A percentile compares a stretch with the other conserved stretches of the same genome.
Evolutionary conservation across 2,888 invertebrate species (phyloP).

Genomic region (Copidosoma aretas): DNA sequence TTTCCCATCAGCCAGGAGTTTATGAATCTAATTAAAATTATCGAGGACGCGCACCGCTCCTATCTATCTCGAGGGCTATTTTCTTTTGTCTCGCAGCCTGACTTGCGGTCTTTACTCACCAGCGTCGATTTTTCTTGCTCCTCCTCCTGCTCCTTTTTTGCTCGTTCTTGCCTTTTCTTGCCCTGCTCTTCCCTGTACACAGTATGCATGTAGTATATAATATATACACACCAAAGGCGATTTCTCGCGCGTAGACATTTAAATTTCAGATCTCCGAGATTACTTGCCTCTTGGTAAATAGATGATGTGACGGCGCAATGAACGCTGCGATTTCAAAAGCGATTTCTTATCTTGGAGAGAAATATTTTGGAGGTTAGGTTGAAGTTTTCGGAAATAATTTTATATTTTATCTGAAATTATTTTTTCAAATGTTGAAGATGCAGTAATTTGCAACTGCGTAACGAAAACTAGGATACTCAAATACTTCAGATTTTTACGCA

Average conservation of each 20-base stretch:
- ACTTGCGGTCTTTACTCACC: constrained; percentile 7
- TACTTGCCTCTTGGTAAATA: constrained; percentile 29
- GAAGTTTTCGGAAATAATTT: too few relatives aligned
- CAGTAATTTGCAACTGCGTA: too few relatives aligned
- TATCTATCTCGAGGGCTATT: constrained; percentile 37
- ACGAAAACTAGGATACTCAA: too few relatives aligned
- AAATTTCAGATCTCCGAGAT: constrained; percentile 35
- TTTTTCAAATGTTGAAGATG: too few relatives aligned
- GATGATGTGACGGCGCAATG: constrained; percentile 20
- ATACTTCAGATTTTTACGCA: too few relatives aligned
- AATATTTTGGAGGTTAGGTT: too few relatives aligned
- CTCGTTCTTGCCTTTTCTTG: background rate
- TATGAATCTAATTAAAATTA: constrained; percentile 42
- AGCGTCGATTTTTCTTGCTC: constrained; percentile 3
- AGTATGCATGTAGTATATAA: too few relatives aligned
- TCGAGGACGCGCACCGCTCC: constrained; percentile 35
- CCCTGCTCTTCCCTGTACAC: background rate
- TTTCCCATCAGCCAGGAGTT: constrained; percentile 24
- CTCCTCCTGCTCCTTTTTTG: constrained; percentile 1
- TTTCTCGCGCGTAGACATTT: constrained; percentile 35
- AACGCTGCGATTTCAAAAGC: constrained; percentile 14
- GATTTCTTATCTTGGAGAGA: too few relatives aligned
- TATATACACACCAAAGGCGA: constrained; percentile 17
- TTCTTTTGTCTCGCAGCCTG: constrained; percentile 32
- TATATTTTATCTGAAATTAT: too few relatives aligned